Evolutionary conservation across 35 echinoderm and acorn worm species (phyloP).

Genomic region (Ophioderma brevispina): DNA sequence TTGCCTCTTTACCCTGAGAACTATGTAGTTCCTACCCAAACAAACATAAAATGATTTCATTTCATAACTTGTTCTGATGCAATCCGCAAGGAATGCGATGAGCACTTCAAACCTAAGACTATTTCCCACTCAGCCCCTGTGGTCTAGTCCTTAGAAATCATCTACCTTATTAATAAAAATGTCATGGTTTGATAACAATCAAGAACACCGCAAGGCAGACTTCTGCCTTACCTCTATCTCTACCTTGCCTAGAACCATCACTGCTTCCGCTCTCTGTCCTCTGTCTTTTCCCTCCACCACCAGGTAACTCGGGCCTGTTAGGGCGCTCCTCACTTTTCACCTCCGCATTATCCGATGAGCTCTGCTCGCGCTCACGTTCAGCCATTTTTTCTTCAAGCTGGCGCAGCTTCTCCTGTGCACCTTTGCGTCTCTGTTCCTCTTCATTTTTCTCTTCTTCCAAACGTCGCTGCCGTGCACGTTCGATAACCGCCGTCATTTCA

Average conservation of each 20-base stretch:
- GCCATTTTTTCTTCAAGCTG: constrained; percentile 73
- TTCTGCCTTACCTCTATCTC: constrained; percentile 60
- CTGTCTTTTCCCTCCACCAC: constrained; percentile 50
- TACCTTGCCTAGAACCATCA: constrained; percentile 91
- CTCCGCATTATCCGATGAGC: background rate
- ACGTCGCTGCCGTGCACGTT: constrained; percentile 85
- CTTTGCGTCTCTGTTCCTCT: constrained; percentile 70
- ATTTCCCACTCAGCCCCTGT: too few relatives aligned
- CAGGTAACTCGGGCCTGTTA: constrained; percentile 11
- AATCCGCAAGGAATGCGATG: too few relatives aligned
- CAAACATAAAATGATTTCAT: too few relatives aligned
- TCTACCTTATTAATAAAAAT: background rate
- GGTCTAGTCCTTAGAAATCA: background rate
- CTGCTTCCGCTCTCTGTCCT: constrained; percentile 96
- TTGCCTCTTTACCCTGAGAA: too few relatives aligned
- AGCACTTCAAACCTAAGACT: too few relatives aligned
- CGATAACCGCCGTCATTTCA: constrained; percentile 86
- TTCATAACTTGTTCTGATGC: too few relatives aligned
- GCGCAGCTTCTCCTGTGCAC: constrained; percentile 56
- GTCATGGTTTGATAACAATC: too few relatives aligned
- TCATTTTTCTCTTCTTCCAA: constrained; percentile 61
- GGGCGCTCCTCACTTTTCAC: constrained; percentile 33
- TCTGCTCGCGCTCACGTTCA: background rate
- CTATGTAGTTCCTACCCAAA: too few relatives aligned
- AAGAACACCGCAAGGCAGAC: too few relatives aligned